A percentile compares a stretch with the other conserved stretches of the same genome.
Conservation (phyloP, 2,797 vertebrate species). For the Malurus splendens region DNA sequence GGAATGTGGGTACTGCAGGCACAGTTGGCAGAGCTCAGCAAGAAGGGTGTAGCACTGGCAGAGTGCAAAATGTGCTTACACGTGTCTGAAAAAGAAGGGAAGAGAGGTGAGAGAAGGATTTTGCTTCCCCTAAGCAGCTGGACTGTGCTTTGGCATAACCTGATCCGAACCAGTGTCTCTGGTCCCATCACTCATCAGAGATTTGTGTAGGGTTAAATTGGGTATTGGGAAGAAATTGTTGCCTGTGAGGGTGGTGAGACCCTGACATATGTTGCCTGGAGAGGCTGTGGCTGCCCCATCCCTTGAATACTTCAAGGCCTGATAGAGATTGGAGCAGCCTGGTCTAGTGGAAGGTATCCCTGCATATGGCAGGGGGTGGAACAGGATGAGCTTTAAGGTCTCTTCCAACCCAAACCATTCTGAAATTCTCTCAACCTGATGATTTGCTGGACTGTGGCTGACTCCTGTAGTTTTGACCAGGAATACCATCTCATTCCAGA, state of each 20-base stretch:
- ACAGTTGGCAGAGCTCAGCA: background rate
- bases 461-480: background rate
- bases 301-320: background rate
- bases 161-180: rapidly evolving
- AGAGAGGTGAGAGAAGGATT: background rate
- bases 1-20: rapidly evolving
- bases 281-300: background rate
- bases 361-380: background rate
- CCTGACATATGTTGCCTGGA: background rate
- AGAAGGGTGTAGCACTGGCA: background rate
- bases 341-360: background rate
- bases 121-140: background rate
- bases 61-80: background rate
- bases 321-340: rapidly evolving
- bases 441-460: background rate
- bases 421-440: background rate
- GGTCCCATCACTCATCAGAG: background rate
- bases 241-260: background rate
- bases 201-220: background rate
- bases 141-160: background rate
- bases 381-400: background rate
- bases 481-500: background rate
- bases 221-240: background rate
- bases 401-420: background rate
- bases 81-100: background rate